phyloP scores from a whole-genome alignment of 2,797 vertebrate species.

The Xenentodon cancila region DNA sequence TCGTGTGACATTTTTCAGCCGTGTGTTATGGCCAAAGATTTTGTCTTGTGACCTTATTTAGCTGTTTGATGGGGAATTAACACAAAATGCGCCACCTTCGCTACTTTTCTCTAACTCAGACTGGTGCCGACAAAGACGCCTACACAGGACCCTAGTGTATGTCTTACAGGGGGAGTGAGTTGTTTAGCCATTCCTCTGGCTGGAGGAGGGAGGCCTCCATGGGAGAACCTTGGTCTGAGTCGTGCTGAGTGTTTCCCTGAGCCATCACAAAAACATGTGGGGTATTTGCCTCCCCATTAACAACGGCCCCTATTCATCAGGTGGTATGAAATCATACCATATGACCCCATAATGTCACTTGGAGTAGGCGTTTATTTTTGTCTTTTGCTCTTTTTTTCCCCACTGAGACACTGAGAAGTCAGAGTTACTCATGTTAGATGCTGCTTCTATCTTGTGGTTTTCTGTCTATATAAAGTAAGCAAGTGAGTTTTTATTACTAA shows the following conservation, averaged over 20 bases:
- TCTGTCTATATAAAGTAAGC: slow-evolving; percentile 10
- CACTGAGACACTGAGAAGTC: neutral
- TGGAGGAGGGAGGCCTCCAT: slow-evolving; percentile 73
- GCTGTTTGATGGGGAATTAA: neutral
- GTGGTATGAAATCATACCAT: slow-evolving; percentile 55
- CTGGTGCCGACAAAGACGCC: slow-evolving; percentile 3
- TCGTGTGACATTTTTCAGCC: no score
- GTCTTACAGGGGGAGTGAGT: slow-evolving; percentile 64
- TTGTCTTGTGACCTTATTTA: neutral
- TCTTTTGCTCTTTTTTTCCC: slow-evolving; percentile 2
- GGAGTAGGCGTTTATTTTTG: slow-evolving; percentile 28
- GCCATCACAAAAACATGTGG: slow-evolving; percentile 65
- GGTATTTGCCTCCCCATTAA: slow-evolving; percentile 52
- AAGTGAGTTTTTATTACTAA: slow-evolving; percentile 10
- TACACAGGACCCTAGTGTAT: slow-evolving; percentile 32
- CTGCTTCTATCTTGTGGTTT: slow-evolving; percentile 13
- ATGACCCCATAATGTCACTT: slow-evolving; percentile 38
- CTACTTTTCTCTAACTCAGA: neutral
- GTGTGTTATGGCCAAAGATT: no score
- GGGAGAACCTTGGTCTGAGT: slow-evolving; percentile 49
- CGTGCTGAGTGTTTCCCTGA: slow-evolving; percentile 67
- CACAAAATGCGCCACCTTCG: slow-evolving; percentile 10
- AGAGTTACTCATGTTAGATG: slow-evolving; percentile 1
- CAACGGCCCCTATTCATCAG: slow-evolving; percentile 46
- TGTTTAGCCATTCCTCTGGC: slow-evolving; percentile 77